Base-by-base conservation (phyloP, 2,888 invertebrate genomes). In the Thymelicus acteon region DNA sequence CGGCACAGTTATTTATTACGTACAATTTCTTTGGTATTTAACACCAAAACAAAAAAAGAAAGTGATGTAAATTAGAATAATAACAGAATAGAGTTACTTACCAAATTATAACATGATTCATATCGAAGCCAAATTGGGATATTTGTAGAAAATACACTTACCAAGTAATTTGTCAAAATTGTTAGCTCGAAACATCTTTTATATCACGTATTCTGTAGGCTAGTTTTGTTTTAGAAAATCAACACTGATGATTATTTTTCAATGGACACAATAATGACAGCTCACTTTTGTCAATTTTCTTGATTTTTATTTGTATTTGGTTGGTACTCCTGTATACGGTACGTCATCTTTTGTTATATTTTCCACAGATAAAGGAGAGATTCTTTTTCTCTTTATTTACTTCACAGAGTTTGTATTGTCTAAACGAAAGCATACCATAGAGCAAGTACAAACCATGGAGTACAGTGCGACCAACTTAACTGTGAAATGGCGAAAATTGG, bases 151-250 rank as follows among this genome's bases (percentile, higher is more conserved):
- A 57, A 44, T 8, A 74, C 74, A 83, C 93, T 91, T 88, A 96
- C 96, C 96, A 76, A 96, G 93, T 82, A 96, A 90, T 92, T 95
- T 96, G 85, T 96, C 96, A 85, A 96, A 96, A 88, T 94, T 94
- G 79, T 93, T 92, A 75, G 94, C 91, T 78, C 94, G 92, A 87
- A 96, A 96, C 96, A 96, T 96, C 79, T 90, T 95, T 84, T 60
- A 44, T 5, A 31, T 52, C n/a, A 40, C 49, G 39, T 70, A 52
- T 62, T 62, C 44, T 70, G 19, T 40, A 44, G 2, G 40, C 82
- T 81, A 82, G 77, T 88, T 86, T 85, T 88, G 84, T 89, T 88
- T 86, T 87, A 85, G 79, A 88, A 89, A 91, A 90, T 88, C 87
- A 87, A 89, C 87, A 85, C 80, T 81, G 83, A 89, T 86, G 77